phyloP scores from a whole-genome alignment of 2,797 vertebrate species.

The Cyprinodon diabolis region DNA sequence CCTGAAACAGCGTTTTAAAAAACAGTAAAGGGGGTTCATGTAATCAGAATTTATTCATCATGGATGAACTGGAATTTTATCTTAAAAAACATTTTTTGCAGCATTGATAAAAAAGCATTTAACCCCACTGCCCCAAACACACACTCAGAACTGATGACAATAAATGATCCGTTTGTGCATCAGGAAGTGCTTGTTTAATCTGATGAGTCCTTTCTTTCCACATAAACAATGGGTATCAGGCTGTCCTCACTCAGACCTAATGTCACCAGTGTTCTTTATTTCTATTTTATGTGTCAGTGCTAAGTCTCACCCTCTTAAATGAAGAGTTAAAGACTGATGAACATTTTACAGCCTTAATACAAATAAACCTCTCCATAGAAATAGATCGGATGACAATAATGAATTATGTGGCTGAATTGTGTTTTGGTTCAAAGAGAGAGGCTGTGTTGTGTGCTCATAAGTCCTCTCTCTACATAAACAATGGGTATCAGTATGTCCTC shows the following conservation, averaged over 20 bases:
- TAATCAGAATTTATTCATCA: not conserved
- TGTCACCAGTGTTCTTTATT: not conserved
- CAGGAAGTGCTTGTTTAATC: not conserved
- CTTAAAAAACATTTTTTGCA: not conserved
- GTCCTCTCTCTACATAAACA: constrained; percentile 37
- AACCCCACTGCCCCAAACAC: not conserved
- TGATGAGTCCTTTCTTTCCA: not conserved
- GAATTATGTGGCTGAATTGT: constrained; percentile 5
- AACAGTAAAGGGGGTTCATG: not conserved
- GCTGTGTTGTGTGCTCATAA: constrained; percentile 36
- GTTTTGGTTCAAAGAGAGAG: not conserved
- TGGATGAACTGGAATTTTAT: not conserved
- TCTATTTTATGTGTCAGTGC: not conserved
- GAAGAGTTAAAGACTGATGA: not conserved
- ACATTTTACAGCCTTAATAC: not conserved
- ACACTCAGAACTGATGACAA: too few relatives aligned
- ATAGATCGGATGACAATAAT: not conserved
- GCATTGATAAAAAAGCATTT: not conserved
- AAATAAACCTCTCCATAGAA: not conserved
- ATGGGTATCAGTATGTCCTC: constrained; percentile 54
- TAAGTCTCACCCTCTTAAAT: not conserved
- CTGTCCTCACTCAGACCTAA: not conserved
- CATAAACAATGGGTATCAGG: not conserved
- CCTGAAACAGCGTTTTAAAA: not conserved
- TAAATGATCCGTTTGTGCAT: not conserved